Evolutionary conservation across 1,140 invertebrate species (phyloP).

Genomic region (Diorhabda elongata): DNA sequence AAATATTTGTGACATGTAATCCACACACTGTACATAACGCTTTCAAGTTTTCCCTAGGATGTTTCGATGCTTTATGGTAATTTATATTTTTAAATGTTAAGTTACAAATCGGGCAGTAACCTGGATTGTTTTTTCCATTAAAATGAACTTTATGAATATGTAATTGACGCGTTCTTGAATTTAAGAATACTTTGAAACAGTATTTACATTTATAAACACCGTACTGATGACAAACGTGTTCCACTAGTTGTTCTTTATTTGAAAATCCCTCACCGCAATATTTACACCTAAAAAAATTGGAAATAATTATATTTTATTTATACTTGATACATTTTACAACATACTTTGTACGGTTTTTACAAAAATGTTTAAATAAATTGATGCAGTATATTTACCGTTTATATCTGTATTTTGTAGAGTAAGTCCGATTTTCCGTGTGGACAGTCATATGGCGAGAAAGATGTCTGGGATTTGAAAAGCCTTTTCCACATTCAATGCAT

Average conservation of each 20-base stretch:
- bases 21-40: slow-evolving; percentile 31
- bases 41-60: slow-evolving; percentile 5
- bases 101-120: not conserved
- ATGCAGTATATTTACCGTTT: slow-evolving; percentile 20
- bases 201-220: too few relatives aligned
- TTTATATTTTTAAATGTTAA: slow-evolving; percentile 1
- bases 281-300: slow-evolving; percentile 26
- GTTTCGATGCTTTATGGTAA: not conserved
- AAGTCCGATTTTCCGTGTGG: slow-evolving; percentile 31
- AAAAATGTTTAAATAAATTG: slow-evolving; percentile 29
- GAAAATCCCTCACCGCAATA: slow-evolving; percentile 21
- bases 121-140: not conserved
- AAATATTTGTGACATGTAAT: slow-evolving; percentile 30
- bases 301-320: slow-evolving; percentile 9
- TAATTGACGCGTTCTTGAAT: not conserved
- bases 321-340: slow-evolving; percentile 21
- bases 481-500: slow-evolving; percentile 27
- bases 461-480: slow-evolving; percentile 34
- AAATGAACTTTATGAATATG: not conserved
- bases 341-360: slow-evolving; percentile 23
- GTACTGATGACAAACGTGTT: too few relatives aligned
- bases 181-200: too few relatives aligned
- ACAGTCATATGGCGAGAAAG: slow-evolving; percentile 28
- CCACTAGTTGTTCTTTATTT: too few relatives aligned
- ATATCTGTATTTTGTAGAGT: slow-evolving; percentile 30